These are phyloP conservation scores for Alligator mississippiensis DNA, from an alignment of 2,113 vertebrate genomes.

Conservation along the genomic window DNA sequence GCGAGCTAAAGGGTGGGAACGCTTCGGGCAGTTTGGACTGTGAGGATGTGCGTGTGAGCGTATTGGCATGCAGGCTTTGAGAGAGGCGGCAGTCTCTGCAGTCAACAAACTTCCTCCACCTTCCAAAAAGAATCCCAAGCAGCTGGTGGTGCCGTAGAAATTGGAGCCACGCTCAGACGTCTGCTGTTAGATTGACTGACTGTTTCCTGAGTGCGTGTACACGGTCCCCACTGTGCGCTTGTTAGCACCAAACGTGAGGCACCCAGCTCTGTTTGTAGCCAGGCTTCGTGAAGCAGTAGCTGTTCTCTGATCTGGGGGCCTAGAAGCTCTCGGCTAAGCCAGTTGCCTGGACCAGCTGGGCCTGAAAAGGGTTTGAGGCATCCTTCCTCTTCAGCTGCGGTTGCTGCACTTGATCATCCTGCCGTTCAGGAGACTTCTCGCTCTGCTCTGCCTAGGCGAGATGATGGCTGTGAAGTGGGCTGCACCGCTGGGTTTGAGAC, in stretches of 20 bases:
- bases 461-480: neutral
- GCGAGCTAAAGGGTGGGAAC: neutral
- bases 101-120: neutral
- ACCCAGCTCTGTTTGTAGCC: neutral
- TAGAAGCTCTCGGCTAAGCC: neutral
- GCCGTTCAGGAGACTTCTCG: neutral
- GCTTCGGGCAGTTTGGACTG: neutral
- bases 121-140: neutral
- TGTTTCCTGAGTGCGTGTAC: neutral
- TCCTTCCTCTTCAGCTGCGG: neutral
- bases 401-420: neutral
- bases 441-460: neutral
- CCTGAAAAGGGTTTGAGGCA: neutral
- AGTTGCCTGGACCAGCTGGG: neutral
- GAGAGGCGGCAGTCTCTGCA: neutral
- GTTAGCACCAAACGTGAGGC: neutral
- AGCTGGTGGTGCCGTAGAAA: neutral
- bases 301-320: neutral
- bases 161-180: neutral
- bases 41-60: neutral
- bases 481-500: neutral
- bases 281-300: neutral
- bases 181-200: neutral
- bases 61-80: too few species aligned
- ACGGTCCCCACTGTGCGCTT: neutral